A percentile compares a stretch with the other conserved stretches of the same genome.
Evolutionary conservation across 2,888 invertebrate genomes (phyloP).

Genomic region (Dilophus febrilis): DNA sequence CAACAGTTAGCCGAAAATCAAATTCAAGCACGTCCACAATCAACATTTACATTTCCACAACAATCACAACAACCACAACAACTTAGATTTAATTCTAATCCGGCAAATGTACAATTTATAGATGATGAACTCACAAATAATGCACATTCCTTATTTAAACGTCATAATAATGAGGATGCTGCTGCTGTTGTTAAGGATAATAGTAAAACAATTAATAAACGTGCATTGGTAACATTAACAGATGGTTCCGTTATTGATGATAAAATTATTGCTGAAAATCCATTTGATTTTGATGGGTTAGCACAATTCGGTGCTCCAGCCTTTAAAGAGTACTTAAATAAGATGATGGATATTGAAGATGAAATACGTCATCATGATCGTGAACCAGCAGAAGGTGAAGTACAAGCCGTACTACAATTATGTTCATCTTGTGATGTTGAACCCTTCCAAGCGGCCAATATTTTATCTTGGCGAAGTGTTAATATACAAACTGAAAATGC

Average conservation of each 20-base stretch:
- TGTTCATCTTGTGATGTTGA: slow-evolving; percentile 60
- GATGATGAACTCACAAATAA: slow-evolving; percentile 30
- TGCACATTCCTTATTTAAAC: slow-evolving; percentile 10
- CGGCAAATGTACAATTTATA: slow-evolving; percentile 44
- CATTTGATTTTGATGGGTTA: slow-evolving; percentile 37
- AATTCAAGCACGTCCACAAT: background rate
- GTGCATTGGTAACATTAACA: slow-evolving; percentile 44
- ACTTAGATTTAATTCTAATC: slow-evolving; percentile 24
- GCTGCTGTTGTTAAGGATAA: slow-evolving; percentile 5
- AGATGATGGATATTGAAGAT: slow-evolving; percentile 24
- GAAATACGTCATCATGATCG: slow-evolving; percentile 45
- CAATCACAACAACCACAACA: slow-evolving; percentile 4
- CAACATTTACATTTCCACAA: background rate
- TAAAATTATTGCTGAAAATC: slow-evolving; percentile 26
- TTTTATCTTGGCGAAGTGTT: slow-evolving; percentile 56
- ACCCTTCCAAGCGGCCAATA: slow-evolving; percentile 62
- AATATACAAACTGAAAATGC: slow-evolving; percentile 21
- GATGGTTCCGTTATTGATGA: slow-evolving; percentile 55
- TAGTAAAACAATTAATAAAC: slow-evolving; percentile 39
- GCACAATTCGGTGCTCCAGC: slow-evolving; percentile 51
- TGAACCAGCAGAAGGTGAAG: slow-evolving; percentile 71
- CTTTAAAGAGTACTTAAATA: slow-evolving; percentile 41
- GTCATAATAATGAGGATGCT: slow-evolving; percentile 16
- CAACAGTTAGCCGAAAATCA: slow-evolving; percentile 31
- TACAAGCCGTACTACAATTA: slow-evolving; percentile 58